Evolutionary conservation across 2,113 vertebrate genomes (phyloP), one percentile per base, ranked within the genome.

Genomic region (Excalfactoria chinensis): DNA sequence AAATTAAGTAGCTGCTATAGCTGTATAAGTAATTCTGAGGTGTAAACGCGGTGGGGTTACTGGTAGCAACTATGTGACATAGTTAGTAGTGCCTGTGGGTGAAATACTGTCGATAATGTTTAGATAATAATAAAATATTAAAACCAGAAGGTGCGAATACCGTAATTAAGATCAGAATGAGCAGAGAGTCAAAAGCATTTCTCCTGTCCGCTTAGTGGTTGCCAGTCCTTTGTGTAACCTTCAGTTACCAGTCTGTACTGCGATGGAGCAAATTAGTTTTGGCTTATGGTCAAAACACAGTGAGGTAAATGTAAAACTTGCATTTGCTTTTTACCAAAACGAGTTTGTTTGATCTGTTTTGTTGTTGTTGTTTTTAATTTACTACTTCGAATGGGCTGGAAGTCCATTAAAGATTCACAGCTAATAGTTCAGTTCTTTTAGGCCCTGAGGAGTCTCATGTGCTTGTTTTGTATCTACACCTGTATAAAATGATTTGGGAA

Each of bases 151-250:
- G n/a, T 82, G 15, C 0, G 1, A 34, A 22, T 79, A 11, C 7
- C 2, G 0, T 78, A 34, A 40, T 3, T 44, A 46, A 87, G 55
- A 83, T 4, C 3, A 53, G 69, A 56, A 53, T 7, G 13, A 70
- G 28, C 53, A 28, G 72, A 48, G 44, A 64, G 5, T 66, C 58
- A 68, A 85, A 86, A 46, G 4, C 0, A 1, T 58, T 93, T 90
- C 32, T 75, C 19, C 15, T 84, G 35, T 67, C 19, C 17, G 10
- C 23, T 13, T 16, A 75, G 28, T 78, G 26, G 1, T 58, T 72
- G 16, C 62, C 66, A 87, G 79, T 90, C 79, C 60, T 95, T 86
- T 64, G 32, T 30, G 30, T 91, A 74, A 74, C 79, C 68, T 93
- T 88, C 68, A 51, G 22, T 88, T 84, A 80, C 64, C 43, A 60